phyloP scores from a whole-genome alignment of 2,888 invertebrate species.

The Drosophila pseudotalamancana region DNA sequence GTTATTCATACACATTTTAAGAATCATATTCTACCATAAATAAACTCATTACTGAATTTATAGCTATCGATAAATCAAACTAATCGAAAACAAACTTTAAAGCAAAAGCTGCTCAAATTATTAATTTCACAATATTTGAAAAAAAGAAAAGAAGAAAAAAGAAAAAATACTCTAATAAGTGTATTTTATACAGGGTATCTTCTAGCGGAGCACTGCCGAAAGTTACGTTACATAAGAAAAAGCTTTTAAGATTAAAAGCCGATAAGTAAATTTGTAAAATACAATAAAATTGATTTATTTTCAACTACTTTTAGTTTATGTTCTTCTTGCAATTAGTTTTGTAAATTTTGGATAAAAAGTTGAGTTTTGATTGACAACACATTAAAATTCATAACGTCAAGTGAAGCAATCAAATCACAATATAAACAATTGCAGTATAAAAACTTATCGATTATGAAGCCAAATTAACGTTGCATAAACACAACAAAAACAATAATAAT shows the following conservation, averaged over 20 bases:
- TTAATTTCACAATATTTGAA: too few relatives aligned
- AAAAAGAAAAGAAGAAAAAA: too few relatives aligned
- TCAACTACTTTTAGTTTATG: not conserved
- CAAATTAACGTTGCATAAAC: constrained; percentile 37
- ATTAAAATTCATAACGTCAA: constrained; percentile 20
- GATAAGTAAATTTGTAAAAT: constrained; percentile 11
- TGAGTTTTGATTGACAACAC: not conserved
- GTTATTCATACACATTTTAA: too few relatives aligned
- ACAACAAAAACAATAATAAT: constrained; percentile 8
- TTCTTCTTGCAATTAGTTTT: not conserved
- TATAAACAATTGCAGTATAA: constrained; percentile 27
- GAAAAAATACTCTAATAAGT: too few relatives aligned
- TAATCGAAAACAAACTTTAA: too few relatives aligned
- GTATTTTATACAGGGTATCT: too few relatives aligned
- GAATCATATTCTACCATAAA: too few relatives aligned
- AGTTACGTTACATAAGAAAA: not conserved
- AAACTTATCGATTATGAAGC: constrained; percentile 22
- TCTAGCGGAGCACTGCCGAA: too few relatives aligned
- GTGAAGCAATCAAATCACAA: constrained; percentile 8
- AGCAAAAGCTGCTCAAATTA: too few relatives aligned
- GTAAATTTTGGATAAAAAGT: too few relatives aligned
- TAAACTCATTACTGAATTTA: too few relatives aligned
- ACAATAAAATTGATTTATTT: not conserved
- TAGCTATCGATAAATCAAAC: too few relatives aligned
- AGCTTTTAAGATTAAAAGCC: constrained; percentile 24